phyloP scores from a whole-genome alignment of 1,140 invertebrate genomes.

The Laupala kohalensis region DNA sequence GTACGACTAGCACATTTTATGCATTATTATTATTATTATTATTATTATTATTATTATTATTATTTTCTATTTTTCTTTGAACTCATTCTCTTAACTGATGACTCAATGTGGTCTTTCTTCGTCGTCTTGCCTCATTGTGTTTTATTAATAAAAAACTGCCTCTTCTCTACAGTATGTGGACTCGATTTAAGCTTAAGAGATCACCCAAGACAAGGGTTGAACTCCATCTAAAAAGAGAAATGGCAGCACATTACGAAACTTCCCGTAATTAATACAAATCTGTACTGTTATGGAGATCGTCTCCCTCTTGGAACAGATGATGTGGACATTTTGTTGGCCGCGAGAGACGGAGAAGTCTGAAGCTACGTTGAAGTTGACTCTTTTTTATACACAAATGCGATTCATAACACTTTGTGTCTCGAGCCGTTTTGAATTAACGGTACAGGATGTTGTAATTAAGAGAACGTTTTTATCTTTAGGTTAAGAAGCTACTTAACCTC shows the following conservation, averaged over 20 bases:
- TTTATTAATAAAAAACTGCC: no score
- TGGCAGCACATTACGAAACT: neutral
- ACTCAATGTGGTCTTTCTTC: no score
- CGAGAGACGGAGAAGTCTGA: neutral
- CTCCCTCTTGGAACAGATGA: neutral
- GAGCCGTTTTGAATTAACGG: neutral
- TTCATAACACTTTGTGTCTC: neutral
- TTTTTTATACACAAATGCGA: neutral
- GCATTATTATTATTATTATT: no score
- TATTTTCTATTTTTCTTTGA: no score
- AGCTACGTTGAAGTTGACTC: neutral
- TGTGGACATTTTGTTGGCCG: neutral
- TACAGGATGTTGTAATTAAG: neutral
- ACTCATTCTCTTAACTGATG: no score
- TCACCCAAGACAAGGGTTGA: no score
- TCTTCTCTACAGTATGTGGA: no score
- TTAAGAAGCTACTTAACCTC: neutral
- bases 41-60: no score
- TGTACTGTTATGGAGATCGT: neutral
- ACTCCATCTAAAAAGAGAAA: neutral
- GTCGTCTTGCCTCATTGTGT: no score
- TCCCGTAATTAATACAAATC: neutral
- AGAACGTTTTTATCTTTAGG: neutral
- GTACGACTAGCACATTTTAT: no score
- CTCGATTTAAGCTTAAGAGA: no score